These are phyloP conservation scores for Nephrocerus scutellatus DNA, from an alignment of 2,888 invertebrate species.

Conservation along the genomic window DNA sequence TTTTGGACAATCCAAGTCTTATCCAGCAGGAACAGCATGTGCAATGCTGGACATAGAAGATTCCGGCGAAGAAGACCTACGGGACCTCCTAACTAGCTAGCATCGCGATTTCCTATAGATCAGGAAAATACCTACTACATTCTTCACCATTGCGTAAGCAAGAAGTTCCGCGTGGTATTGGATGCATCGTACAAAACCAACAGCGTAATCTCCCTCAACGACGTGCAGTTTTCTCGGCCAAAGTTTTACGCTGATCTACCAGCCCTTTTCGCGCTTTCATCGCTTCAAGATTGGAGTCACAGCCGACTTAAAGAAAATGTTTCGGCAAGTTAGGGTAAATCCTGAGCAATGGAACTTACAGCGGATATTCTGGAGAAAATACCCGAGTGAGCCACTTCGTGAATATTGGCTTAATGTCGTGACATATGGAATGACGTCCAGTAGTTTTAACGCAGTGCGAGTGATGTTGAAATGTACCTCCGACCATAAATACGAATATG, in stretches of 20 bases:
- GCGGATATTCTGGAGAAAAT: conserved; percentile 11
- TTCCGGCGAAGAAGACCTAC: not conserved
- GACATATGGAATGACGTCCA: conserved; percentile 10
- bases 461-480: conserved; percentile 3
- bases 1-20: too few species aligned
- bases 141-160: conserved; percentile 6
- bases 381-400: not conserved
- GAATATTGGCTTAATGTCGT: conserved; percentile 9
- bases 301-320: conserved; percentile 9
- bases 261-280: conserved; percentile 6
- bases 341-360: conserved; percentile 10
- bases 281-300: conserved; percentile 3
- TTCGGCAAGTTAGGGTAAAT: conserved; percentile 6
- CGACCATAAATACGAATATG: too few species aligned
- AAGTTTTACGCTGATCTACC: conserved; percentile 6
- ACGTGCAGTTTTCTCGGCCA: conserved; percentile 3
- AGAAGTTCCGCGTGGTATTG: too few species aligned
- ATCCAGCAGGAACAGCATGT: too few species aligned
- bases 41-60: too few species aligned
- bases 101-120: not conserved
- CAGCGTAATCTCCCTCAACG: too few species aligned
- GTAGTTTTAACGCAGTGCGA: conserved; percentile 4
- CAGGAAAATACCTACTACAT: too few species aligned
- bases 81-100: not conserved
- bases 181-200: too few species aligned